These are phyloP conservation scores for Drosophila neutralis DNA, from an alignment of 2,888 invertebrate species.

Conservation along the genomic window DNA sequence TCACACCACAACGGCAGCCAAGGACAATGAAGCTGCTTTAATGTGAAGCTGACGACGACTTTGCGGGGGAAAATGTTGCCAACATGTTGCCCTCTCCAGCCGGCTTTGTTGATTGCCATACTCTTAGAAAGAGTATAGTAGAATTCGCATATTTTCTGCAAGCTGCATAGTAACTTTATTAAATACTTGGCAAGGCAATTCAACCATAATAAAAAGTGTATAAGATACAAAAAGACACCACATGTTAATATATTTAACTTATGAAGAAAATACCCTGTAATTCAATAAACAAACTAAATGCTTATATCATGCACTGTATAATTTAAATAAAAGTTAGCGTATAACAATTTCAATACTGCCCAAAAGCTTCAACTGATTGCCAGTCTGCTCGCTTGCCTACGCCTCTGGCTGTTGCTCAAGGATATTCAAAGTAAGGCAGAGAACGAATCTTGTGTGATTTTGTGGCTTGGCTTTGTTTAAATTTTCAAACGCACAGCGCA, in stretches of 20 bases:
- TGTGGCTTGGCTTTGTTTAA: slow-evolving; percentile 72
- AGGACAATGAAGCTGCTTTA: slow-evolving; percentile 72
- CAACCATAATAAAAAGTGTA: background rate
- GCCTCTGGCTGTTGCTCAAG: slow-evolving; percentile 43
- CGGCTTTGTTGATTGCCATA: slow-evolving; percentile 36
- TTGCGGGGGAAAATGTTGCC: slow-evolving; percentile 30
- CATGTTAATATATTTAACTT: background rate
- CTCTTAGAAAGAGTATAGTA: slow-evolving; percentile 13
- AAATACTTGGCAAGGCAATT: background rate
- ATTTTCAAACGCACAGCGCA: slow-evolving; percentile 61
- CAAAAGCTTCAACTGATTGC: slow-evolving; percentile 11
- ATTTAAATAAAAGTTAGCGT: slow-evolving; percentile 30
- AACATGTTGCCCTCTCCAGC: slow-evolving; percentile 27
- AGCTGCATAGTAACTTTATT: background rate
- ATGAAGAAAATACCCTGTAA: background rate
- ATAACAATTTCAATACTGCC: slow-evolving; percentile 27
- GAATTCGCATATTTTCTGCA: background rate
- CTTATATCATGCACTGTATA: background rate
- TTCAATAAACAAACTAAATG: background rate
- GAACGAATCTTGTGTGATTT: slow-evolving; percentile 50
- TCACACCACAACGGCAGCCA: slow-evolving; percentile 26
- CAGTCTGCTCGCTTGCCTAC: slow-evolving; percentile 6
- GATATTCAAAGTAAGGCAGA: slow-evolving; percentile 48
- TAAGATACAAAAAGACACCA: background rate
- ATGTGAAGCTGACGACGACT: slow-evolving; percentile 61